Evolutionary conservation across 1,140 invertebrate genomes (phyloP).

Genomic region (Heterodera carotae): DNA sequence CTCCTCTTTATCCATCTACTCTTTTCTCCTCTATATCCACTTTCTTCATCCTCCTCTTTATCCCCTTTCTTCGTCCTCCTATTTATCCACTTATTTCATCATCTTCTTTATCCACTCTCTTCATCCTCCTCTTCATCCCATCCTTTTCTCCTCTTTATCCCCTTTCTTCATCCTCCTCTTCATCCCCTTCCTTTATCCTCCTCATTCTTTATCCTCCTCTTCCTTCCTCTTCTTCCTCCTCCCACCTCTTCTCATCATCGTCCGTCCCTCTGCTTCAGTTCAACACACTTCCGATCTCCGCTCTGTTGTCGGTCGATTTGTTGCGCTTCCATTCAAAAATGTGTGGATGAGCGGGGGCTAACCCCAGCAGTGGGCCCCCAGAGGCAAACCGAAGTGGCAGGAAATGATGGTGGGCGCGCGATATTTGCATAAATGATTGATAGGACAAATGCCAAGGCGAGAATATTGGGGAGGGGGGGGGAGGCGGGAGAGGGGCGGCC

Average conservation of each 20-base stretch:
- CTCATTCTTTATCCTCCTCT: background rate
- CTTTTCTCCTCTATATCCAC: background rate
- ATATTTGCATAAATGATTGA: slow-evolving; percentile 34
- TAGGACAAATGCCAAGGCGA: slow-evolving; percentile 1
- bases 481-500: background rate
- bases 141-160: background rate
- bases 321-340: background rate
- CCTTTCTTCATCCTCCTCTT: background rate
- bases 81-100: background rate
- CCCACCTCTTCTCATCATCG: background rate
- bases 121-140: background rate
- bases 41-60: too few relatives aligned
- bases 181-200: background rate
- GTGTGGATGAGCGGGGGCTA: background rate
- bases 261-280: background rate
- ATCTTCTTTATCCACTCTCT: background rate
- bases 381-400: slow-evolving; percentile 7
- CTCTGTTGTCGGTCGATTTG: slow-evolving; percentile 20
- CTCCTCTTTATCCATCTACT: too few relatives aligned
- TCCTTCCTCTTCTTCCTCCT: background rate
- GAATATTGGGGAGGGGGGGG: background rate
- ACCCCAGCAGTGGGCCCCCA: too few relatives aligned
- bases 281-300: background rate
- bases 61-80: too few relatives aligned
- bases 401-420: background rate